Evolutionary conservation across 2,888 invertebrate genomes (phyloP).

Genomic region (Orchesella flavescens): DNA sequence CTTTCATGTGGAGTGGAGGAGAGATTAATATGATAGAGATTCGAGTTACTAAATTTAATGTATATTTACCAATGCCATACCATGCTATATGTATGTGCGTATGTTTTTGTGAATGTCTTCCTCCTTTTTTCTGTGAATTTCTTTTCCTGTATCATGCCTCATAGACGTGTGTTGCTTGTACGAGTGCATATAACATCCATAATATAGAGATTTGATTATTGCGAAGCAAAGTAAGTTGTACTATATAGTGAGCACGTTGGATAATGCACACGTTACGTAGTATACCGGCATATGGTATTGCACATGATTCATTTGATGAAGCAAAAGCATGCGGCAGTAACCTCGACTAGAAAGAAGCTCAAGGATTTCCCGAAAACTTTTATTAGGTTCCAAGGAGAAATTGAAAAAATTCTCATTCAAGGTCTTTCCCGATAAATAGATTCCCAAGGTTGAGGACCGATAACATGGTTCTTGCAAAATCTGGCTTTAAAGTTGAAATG

Average conservation of each 20-base stretch:
- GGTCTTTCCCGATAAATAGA: slow-evolving; percentile 59
- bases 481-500: background rate
- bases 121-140: slow-evolving; percentile 11
- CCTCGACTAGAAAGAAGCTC: slow-evolving; percentile 55
- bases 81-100: background rate
- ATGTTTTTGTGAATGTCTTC: slow-evolving; percentile 4
- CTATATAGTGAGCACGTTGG: too few species aligned
- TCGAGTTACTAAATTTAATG: too few species aligned
- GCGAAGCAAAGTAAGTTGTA: too few species aligned
- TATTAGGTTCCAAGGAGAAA: slow-evolving; percentile 47
- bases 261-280: too few species aligned
- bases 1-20: too few species aligned
- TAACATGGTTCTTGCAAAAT: background rate
- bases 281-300: too few species aligned
- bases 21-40: too few species aligned
- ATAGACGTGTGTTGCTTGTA: too few species aligned
- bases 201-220: too few species aligned
- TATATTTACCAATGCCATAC: background rate
- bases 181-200: too few species aligned
- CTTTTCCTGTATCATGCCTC: background rate
- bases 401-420: slow-evolving; percentile 25
- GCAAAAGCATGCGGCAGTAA: slow-evolving; percentile 56
- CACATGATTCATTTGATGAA: too few species aligned
- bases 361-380: slow-evolving; percentile 62
- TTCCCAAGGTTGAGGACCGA: slow-evolving; percentile 8